A percentile compares a stretch with the other conserved stretches of the same genome.
Conservation (phyloP, 2,888 invertebrate genomes). For the Polydrusus pterygomalis region DNA sequence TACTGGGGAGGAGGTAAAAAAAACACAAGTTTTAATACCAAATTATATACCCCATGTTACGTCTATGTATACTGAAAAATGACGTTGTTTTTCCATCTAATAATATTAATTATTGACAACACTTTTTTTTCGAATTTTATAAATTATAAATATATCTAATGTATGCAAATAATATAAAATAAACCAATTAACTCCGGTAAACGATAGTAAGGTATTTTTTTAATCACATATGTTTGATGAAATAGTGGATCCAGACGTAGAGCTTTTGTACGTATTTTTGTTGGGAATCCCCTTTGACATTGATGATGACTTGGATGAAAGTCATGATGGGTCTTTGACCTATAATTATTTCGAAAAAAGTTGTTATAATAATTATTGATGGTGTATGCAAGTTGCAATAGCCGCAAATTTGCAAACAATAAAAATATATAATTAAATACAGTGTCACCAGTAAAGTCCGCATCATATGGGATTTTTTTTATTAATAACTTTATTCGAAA, state of each 20-base stretch:
- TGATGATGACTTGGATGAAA: background rate
- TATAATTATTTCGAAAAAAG: background rate
- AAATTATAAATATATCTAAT: too few species aligned
- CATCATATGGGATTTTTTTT: too few species aligned
- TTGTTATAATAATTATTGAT: too few species aligned
- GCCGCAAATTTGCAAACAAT: too few species aligned
- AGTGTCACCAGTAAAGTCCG: too few species aligned
- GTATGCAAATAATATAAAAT: background rate
- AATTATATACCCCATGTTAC: too few species aligned
- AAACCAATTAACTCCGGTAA: background rate
- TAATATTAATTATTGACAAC: background rate
- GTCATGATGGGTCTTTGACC: background rate
- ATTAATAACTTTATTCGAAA: too few species aligned
- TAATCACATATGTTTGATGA: background rate
- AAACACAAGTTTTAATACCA: too few species aligned
- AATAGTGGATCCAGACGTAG: background rate
- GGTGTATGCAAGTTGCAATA: too few species aligned
- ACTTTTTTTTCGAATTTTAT: background rate
- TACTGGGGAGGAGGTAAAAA: too few species aligned
- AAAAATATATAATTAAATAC: too few species aligned
- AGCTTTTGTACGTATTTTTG: background rate
- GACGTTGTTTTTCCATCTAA: background rate
- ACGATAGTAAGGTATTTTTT: background rate
- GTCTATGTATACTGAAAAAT: too few species aligned
- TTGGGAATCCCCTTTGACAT: background rate